phyloP scores from a whole-genome alignment of 2,113 vertebrate genomes.

The Clupea harengus region DNA sequence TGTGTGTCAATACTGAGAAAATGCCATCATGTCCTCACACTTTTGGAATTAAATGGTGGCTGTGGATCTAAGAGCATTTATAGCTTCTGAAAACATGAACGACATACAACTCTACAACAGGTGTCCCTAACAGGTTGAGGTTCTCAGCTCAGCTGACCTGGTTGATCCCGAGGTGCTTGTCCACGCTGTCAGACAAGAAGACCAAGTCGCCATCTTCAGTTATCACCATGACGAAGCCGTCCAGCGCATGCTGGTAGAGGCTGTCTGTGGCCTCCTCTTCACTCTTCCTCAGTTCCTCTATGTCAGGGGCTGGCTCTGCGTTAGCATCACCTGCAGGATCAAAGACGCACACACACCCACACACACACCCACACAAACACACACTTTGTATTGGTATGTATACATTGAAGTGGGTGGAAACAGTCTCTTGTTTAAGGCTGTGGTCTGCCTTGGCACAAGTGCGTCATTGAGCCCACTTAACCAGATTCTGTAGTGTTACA shows the following conservation, averaged over 20 bases:
- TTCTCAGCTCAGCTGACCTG: conserved; percentile 68
- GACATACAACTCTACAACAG: background rate
- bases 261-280: conserved; percentile 68
- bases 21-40: no score
- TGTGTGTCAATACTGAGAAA: no score
- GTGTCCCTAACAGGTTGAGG: background rate
- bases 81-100: background rate
- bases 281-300: conserved; percentile 32
- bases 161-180: conserved; percentile 80
- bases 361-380: no score
- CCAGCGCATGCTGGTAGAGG: conserved; percentile 78
- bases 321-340: conserved; percentile 29
- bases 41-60: no score
- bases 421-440: no score
- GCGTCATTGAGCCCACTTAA: no score
- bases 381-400: background rate
- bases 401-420: no score
- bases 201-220: conserved; percentile 84
- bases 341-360: background rate
- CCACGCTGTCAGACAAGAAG: conserved; percentile 85
- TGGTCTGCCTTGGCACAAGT: no score
- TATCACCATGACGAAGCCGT: conserved; percentile 85
- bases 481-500: no score
- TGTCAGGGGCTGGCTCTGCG: background rate
- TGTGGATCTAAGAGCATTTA: no score